phyloP scores from a whole-genome alignment of 2,888 invertebrate genomes.

The Alloscopus bannaensis region DNA sequence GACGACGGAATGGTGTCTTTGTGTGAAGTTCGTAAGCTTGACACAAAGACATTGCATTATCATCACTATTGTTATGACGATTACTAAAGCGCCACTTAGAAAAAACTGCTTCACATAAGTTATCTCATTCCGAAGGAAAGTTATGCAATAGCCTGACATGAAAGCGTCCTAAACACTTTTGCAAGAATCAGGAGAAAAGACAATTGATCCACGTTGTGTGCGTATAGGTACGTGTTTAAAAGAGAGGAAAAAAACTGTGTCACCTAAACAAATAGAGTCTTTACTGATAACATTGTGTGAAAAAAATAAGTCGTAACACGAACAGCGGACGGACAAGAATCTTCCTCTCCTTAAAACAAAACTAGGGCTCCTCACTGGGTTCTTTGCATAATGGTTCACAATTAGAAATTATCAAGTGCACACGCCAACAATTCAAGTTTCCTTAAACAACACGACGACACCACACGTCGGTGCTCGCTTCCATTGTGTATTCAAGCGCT shows the following conservation, averaged over 20 bases:
- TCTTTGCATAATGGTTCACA: constrained; percentile 2
- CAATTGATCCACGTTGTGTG: background rate
- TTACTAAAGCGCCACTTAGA: constrained; percentile 26
- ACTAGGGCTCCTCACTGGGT: constrained; percentile 20
- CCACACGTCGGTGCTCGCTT: too few relatives aligned
- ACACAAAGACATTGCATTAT: constrained; percentile 59
- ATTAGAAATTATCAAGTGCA: constrained; percentile 47
- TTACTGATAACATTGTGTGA: too few relatives aligned
- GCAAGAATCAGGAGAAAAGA: background rate
- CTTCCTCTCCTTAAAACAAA: constrained; percentile 16
- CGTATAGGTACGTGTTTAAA: too few relatives aligned
- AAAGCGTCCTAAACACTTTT: constrained; percentile 16
- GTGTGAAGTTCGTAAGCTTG: constrained; percentile 64
- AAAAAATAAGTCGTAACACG: too few relatives aligned
- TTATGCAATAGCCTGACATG: constrained; percentile 47
- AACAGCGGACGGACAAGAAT: constrained; percentile 13
- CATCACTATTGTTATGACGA: constrained; percentile 23
- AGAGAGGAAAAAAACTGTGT: constrained; percentile 14
- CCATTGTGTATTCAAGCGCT: too few relatives aligned
- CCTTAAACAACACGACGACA: too few relatives aligned
- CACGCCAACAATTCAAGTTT: constrained; percentile 23
- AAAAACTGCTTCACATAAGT: constrained; percentile 41
- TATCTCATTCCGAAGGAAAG: constrained; percentile 61
- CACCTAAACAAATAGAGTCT: too few relatives aligned
- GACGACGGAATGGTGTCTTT: constrained; percentile 50